Evolutionary conservation across 92 coral and sea anemone genomes (phyloP), one percentile per base, ranked within the genome.

Genomic region (Paragorgia papillata): DNA sequence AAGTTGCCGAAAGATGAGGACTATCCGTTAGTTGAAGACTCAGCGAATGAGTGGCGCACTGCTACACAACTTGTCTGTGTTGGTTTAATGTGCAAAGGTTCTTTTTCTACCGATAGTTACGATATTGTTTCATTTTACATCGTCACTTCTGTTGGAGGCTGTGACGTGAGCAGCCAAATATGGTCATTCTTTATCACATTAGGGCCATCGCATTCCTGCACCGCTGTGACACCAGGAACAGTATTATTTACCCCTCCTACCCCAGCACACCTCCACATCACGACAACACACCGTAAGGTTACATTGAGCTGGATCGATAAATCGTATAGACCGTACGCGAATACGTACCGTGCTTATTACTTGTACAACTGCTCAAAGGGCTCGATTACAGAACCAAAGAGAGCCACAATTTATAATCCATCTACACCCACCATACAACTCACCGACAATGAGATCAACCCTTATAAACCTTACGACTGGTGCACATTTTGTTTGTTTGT

Each of bases 401-500:
- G 19, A 56, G 30, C 30, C 0, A 7, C 1, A 2, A 8, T 27
- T 1, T 18, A 46, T n/a, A 18, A 12, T 29, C 8, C 30, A 2
- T 10, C 28, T 1, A 22, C 18, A 32, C 29, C 49, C 17, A 15
- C 12, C 18, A n/a, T 71, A 3, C 4, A 7, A 20, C 64, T 71
- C 19, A 26, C 49, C 50, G 64, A 55, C 57, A 54, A 71, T 30
- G 64, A 71, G 33, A 71, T 71, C 64, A 35, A n/a, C 19, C 50
- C 17, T 33, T 71, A 71, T 27, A 17, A 21, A 34, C 78, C 78
- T 40, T 54, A 71, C 64, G 64, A 19, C 17, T 24, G 19, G 37
- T 29, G 46, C 35, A 55, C 64, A 22, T 71, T 71, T 26, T 71
- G 78, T 19, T 8, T 71, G 7, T 2, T 25, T 10, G 12, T 71